Evolutionary conservation across 2,113 vertebrate species (phyloP).

Genomic region (Callospermophilus lateralis): DNA sequence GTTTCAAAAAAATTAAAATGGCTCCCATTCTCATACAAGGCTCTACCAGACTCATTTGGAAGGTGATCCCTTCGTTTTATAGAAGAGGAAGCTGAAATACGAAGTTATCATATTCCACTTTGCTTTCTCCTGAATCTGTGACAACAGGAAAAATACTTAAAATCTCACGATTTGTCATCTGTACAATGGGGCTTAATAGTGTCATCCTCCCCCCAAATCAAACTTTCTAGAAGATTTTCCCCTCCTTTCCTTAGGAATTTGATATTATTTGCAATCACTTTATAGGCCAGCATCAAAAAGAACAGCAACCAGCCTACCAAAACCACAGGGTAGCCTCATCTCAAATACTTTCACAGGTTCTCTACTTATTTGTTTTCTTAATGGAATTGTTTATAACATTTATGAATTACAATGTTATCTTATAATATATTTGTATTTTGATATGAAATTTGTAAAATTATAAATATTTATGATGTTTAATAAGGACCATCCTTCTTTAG

Average conservation of each 20-base stretch:
- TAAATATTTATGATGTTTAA: constrained; percentile 38
- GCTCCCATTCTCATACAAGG: not conserved
- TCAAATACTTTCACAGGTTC: not conserved
- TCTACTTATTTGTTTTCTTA: constrained; percentile 11
- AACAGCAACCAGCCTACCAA: not conserved
- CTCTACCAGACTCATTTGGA: not conserved
- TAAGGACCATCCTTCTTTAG: not conserved
- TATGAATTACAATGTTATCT: not conserved
- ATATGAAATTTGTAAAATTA: constrained; percentile 6
- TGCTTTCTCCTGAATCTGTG: not conserved
- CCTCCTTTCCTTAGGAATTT: not conserved
- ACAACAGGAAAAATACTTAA: not conserved
- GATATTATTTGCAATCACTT: not conserved
- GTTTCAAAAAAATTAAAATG: not conserved
- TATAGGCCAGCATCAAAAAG: not conserved
- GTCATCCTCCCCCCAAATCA: not conserved
- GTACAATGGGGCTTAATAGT: not conserved
- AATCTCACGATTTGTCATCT: not conserved
- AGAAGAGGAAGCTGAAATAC: not conserved
- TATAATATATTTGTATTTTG: not conserved
- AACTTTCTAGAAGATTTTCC: not conserved
- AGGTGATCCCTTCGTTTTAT: not conserved
- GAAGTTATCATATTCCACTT: not conserved
- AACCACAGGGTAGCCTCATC: not conserved
- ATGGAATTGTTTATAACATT: constrained; percentile 9